Conservation (phyloP, 1,140 invertebrate species). For the Drosophila pseudoananassae region DNA sequence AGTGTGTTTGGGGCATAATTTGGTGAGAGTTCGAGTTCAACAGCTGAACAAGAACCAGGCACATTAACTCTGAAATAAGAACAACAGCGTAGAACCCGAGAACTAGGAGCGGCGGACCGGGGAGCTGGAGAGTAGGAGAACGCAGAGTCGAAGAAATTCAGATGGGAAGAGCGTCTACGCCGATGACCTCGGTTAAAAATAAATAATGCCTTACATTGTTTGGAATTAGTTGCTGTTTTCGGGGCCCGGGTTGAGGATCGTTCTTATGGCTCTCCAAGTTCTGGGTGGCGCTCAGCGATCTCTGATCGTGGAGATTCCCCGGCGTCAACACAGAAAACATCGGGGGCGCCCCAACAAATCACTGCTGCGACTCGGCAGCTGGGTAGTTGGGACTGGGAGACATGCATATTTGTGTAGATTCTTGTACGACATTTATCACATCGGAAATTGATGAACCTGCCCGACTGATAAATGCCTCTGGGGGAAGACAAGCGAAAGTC, state of each 20-base stretch:
- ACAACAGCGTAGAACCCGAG: constrained; percentile 44
- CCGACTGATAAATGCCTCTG: constrained; percentile 37
- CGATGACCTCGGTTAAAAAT: constrained; percentile 81
- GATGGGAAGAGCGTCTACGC: constrained; percentile 41
- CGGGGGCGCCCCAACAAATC: constrained; percentile 69
- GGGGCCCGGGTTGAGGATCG: constrained; percentile 49
- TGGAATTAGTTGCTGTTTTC: constrained; percentile 78
- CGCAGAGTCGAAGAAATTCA: constrained; percentile 18
- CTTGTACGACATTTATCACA: constrained; percentile 77
- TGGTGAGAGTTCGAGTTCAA: constrained; percentile 81
- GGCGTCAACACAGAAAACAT: constrained; percentile 24
- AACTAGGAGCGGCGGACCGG: constrained; percentile 15
- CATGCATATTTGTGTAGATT: constrained; percentile 71
- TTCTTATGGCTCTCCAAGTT: constrained; percentile 57
- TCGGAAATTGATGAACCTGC: constrained; percentile 73
- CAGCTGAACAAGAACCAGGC: constrained; percentile 68
- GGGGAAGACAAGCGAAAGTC: constrained; percentile 9
- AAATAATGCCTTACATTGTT: constrained; percentile 82
- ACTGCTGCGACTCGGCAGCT: constrained; percentile 58
- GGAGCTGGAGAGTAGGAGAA: constrained; percentile 25
- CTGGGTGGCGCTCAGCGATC: constrained; percentile 73
- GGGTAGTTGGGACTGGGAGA: constrained; percentile 46
- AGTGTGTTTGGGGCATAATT: constrained; percentile 72
- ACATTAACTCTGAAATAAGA: constrained; percentile 65
- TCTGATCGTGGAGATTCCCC: constrained; percentile 16